phyloP scores from a whole-genome alignment of 2,888 invertebrate genomes.

The Molorchus minor region DNA sequence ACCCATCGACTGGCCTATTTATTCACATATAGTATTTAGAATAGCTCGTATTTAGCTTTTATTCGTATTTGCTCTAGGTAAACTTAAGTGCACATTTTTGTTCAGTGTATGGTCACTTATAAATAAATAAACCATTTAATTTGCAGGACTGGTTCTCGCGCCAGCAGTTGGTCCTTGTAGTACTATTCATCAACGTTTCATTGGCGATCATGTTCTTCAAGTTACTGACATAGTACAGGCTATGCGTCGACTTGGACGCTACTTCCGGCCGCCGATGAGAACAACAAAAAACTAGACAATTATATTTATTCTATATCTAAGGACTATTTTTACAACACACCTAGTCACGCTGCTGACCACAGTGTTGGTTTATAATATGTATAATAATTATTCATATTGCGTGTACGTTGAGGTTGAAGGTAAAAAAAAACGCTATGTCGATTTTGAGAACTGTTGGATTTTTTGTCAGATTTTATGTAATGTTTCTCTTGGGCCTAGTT shows the following conservation, averaged over 20 bases:
- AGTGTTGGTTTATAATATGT: constrained; percentile 42
- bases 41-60: too few relatives aligned
- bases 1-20: too few relatives aligned
- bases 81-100: background rate
- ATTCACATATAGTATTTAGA: too few relatives aligned
- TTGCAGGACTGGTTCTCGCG: constrained; percentile 95
- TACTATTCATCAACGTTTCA: constrained; percentile 92
- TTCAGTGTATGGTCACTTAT: constrained; percentile 1
- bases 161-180: constrained; percentile 93
- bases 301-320: constrained; percentile 35
- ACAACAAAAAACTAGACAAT: too few relatives aligned
- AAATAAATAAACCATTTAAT: constrained; percentile 33
- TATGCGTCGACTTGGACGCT: constrained; percentile 50
- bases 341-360: constrained; percentile 7
- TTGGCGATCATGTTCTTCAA: constrained; percentile 96
- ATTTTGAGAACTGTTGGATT: constrained; percentile 60
- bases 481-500: constrained; percentile 52
- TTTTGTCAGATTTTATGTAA: constrained; percentile 60
- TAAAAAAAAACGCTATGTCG: constrained; percentile 51
- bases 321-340: constrained; percentile 50
- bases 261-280: constrained; percentile 20
- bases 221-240: constrained; percentile 89
- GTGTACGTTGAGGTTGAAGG: constrained; percentile 46
- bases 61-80: too few relatives aligned
- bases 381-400: too few relatives aligned